Evolutionary conservation across 1,140 invertebrate genomes (phyloP), one percentile per base, ranked within the genome.

Genomic region (Bemisia tabaci): DNA sequence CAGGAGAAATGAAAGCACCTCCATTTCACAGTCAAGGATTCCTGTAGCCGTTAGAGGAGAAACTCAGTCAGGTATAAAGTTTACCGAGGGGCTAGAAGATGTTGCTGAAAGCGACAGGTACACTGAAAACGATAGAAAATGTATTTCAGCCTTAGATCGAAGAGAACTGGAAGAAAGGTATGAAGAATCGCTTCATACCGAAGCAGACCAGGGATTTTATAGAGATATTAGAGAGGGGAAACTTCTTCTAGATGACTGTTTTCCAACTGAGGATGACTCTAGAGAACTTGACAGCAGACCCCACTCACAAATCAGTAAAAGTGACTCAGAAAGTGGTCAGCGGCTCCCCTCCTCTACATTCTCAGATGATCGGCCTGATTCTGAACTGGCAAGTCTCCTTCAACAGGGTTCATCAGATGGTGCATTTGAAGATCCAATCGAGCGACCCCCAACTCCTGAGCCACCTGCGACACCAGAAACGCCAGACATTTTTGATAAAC

Each of bases 1-100:
- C 68, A 79, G 80, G 67, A 76, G 82, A 59, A 79, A 77, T 60
- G 83, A 83, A 68, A 84, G 82, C 70, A 81, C 78, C 33, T 48
- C 33, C 17, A 48, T 48, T 48, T 48, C 33, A 9, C 17, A 5
- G 5, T 48, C 33, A 17, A 5, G 33, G 5, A 48, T 48, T 17
- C 33, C 33, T 48, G 33, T 48, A 17, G 5, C 17, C 5, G 17
- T 48, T 48, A 48, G 17, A 17, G 17, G 17, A 17, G 33, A 48
- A 5, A 5, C 5, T 9, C 5, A 9, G 17, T 48, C 33, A 48
- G 5, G 17, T 48, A n/a, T n/a, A n/a, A 48, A 48, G 17, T 48
- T 48, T 5, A 48, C 33, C 33, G 33, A 48, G 17, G 17, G 5
- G 17, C 33, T 39, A 25, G 67, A 72, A 65, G 75, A 77, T 68